Evolutionary conservation across 2,113 vertebrate genomes (phyloP).

Genomic region (Leptosomus discolor): DNA sequence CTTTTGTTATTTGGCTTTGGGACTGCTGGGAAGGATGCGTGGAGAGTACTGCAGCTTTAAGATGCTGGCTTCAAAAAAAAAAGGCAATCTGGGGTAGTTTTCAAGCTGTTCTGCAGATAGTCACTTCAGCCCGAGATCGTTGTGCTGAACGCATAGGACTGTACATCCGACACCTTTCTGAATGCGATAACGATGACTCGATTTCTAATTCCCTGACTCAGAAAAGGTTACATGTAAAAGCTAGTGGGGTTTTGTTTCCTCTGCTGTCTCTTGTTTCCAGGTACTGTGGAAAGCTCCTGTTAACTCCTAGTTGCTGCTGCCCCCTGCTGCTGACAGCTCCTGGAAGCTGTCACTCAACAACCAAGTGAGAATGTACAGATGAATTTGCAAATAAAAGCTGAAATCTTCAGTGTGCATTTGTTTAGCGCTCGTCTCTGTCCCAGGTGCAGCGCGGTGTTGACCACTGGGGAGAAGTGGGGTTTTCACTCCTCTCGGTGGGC

Average conservation of each 20-base stretch:
- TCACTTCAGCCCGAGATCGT: background rate
- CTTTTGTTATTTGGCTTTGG: constrained; percentile 43
- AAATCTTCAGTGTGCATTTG: background rate
- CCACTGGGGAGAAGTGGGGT: background rate
- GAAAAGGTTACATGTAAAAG: background rate
- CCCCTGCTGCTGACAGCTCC: constrained; percentile 36
- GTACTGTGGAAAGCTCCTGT: background rate
- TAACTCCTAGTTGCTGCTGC: constrained; percentile 24
- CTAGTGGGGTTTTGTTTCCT: constrained; percentile 29
- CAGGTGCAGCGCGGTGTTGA: fast-evolving
- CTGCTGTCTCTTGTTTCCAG: constrained; percentile 6
- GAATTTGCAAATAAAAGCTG: constrained; percentile 50
- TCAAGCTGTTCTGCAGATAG: background rate
- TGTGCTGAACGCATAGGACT: background rate
- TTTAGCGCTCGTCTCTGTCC: background rate
- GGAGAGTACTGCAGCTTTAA: constrained; percentile 64
- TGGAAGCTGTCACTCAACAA: background rate
- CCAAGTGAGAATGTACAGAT: constrained; percentile 8
- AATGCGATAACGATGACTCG: constrained; percentile 32
- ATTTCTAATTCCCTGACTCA: background rate
- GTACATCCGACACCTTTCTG: constrained; percentile 8
- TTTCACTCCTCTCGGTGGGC: fast-evolving
- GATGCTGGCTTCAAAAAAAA: background rate
- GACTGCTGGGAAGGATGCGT: constrained; percentile 37
- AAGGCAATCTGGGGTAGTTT: background rate